A percentile compares a stretch with the other conserved stretches of the same genome.
Evolutionary conservation across 2,113 vertebrate species (phyloP).

Genomic region (Oreocharis arfaki): DNA sequence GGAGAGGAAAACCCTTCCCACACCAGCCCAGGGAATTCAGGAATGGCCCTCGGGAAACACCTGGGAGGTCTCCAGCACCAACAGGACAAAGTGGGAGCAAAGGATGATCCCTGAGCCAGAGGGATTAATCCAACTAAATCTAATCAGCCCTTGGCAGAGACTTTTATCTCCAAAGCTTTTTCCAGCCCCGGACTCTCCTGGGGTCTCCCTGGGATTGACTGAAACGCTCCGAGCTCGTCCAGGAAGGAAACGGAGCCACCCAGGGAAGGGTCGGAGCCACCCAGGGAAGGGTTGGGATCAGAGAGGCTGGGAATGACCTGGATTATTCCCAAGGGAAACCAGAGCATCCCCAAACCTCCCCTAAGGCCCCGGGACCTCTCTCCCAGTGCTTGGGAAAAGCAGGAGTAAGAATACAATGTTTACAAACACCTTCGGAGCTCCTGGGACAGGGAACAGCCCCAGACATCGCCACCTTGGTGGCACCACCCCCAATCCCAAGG

Average conservation of each 20-base stretch:
- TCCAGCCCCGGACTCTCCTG: not conserved
- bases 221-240: not conserved
- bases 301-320: not conserved
- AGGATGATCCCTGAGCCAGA: not conserved
- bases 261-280: not conserved
- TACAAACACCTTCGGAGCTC: not conserved
- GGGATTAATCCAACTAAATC: not conserved
- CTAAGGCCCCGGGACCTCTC: rapidly evolving
- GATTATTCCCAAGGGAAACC: not conserved
- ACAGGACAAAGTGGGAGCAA: not conserved
- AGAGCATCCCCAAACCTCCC: not conserved
- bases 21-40: rapidly evolving
- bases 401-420: not conserved
- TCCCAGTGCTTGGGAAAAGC: rapidly evolving
- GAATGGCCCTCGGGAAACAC: not conserved
- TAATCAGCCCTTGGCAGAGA: constrained; percentile 8
- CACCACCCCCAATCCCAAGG: not conserved
- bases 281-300: not conserved
- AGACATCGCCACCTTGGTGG: rapidly evolving
- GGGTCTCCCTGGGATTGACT: not conserved
- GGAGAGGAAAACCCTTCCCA: not conserved
- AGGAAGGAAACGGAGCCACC: not conserved
- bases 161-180: not conserved
- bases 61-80: too few species aligned
- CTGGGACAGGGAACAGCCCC: not conserved